Base-by-base conservation (phyloP, 1,140 invertebrate genomes). In the Hydropsyche tenuis region DNA sequence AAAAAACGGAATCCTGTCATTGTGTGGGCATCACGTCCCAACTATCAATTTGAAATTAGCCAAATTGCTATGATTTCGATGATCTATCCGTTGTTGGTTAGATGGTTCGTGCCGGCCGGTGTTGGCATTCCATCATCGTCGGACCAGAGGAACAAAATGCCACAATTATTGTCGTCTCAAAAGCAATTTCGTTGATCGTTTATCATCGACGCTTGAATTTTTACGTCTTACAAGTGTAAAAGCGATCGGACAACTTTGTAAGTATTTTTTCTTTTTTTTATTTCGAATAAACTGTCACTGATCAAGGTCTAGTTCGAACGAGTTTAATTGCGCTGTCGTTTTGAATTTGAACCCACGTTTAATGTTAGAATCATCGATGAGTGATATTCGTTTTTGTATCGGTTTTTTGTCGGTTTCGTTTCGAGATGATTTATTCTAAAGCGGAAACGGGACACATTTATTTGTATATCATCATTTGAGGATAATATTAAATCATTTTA, bases 21-120 rank as follows among this genome's bases (percentile, higher is more conserved):
- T 77, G 27, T 69, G 23, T 72, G 45, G 63, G 53, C 70, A 73
- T 72, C 75, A 74, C 73, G 75, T 74, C 62, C 73, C 73, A 73
- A 73, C 75, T 77, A 77, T 77, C 75, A 77, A 77, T 77, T 77
- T 77, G 30, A 69, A 74, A 77, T 77, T 77, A 77, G 75, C 63
- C 65, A 77, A 77, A 77, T 77, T 77, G 73, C 75, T 77, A 77
- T 77, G 69, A 77, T 77, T 73, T 62, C n/a, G 27, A 53, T n/a
- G 22, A 53, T 63, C 30, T 37, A 23, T 51, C 56, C 56, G 12
- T 3, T 3, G 12, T 20, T 45, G 14, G 66, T 14, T 46, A 9
- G 22, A 5, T 14, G 70, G 56, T 51, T 56, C 27, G 70, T 72
- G 70, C 56, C 56, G 20, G 56, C 53, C 56, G 68, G 16, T 37